phyloP scores from a whole-genome alignment of 2,113 vertebrate genomes.

The Nipponia nippon region DNA sequence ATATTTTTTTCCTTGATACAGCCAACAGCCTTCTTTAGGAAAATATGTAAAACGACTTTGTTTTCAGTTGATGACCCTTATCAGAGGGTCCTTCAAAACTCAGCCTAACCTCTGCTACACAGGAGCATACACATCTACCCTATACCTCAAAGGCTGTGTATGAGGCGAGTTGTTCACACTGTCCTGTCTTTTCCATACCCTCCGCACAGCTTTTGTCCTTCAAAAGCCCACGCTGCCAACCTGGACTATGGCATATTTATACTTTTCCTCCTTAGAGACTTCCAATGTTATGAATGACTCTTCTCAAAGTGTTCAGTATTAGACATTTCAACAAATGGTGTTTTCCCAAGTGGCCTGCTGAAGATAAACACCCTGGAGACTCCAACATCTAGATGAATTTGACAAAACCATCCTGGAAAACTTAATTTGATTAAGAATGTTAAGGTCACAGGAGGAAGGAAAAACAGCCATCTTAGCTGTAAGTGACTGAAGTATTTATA shows the following conservation, averaged over 20 bases:
- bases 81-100: neutral
- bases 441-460: neutral
- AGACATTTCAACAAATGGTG: neutral
- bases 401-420: neutral
- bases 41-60: neutral
- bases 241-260: neutral
- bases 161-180: neutral
- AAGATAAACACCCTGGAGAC: neutral
- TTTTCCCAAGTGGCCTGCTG: neutral
- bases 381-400: neutral
- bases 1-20: neutral
- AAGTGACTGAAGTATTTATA: neutral
- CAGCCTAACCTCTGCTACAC: neutral
- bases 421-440: neutral
- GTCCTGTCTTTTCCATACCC: neutral
- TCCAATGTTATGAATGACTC: neutral
- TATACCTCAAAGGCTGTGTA: neutral
- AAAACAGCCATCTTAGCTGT: neutral
- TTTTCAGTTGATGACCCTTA: neutral
- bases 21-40: neutral
- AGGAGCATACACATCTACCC: neutral
- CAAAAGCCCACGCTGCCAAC: neutral
- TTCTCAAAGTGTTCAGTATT: neutral
- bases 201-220: neutral
- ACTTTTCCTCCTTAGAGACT: neutral